Evolutionary conservation across 2,888 invertebrate species (phyloP).

Genomic region (Lasioglossum lativentre): DNA sequence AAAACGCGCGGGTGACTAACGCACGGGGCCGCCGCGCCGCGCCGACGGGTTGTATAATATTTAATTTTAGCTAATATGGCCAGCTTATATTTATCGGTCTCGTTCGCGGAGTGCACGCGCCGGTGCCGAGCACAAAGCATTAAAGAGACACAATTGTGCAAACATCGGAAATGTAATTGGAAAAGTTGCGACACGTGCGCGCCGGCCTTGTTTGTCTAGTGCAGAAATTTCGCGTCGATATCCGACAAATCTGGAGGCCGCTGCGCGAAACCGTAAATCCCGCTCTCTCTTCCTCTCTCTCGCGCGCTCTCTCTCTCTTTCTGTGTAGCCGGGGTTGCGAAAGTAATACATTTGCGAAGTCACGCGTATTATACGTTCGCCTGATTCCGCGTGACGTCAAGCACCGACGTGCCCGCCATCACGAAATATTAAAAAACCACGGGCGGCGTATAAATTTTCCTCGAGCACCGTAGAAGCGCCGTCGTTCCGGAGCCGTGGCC

Average conservation of each 20-base stretch:
- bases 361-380: not conserved
- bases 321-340: not conserved
- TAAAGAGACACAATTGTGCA: constrained; percentile 49
- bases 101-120: constrained; percentile 25
- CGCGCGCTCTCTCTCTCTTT: not conserved
- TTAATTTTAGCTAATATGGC: constrained; percentile 42
- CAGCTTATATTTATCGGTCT: constrained; percentile 34
- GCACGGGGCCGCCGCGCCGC: not conserved
- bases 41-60: constrained; percentile 30
- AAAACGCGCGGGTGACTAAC: constrained; percentile 17
- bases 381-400: constrained; percentile 6
- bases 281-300: not conserved
- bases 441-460: not conserved
- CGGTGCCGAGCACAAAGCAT: constrained; percentile 18
- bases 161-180: constrained; percentile 50
- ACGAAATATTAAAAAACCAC: not conserved
- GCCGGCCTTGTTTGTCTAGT: constrained; percentile 41
- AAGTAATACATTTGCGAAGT: constrained; percentile 5
- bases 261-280: not conserved
- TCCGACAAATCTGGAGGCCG: constrained; percentile 22
- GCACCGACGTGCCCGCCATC: not conserved
- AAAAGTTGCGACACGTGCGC: constrained; percentile 56
- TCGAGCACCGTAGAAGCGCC: not conserved
- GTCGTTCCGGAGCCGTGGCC: not conserved
- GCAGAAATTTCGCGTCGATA: constrained; percentile 51